These are phyloP conservation scores for Nothocercus julius DNA, from an alignment of 2,113 vertebrate species.

Conservation along the genomic window DNA sequence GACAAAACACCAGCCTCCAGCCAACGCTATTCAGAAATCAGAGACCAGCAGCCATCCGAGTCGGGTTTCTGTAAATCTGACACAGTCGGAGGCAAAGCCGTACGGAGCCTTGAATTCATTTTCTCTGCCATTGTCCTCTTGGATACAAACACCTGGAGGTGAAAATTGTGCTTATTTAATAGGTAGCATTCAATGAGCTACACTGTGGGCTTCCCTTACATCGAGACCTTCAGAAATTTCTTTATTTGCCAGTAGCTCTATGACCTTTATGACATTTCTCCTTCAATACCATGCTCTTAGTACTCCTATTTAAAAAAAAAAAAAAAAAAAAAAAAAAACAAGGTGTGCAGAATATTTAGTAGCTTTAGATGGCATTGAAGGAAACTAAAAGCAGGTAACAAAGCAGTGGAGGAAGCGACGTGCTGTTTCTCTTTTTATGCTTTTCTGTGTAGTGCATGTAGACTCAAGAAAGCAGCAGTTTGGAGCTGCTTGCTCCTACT, in stretches of 20 bases:
- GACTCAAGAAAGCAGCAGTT: background rate
- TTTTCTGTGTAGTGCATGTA: background rate
- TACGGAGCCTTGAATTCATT: conserved; percentile 45
- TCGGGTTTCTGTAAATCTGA: conserved; percentile 45
- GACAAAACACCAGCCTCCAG: conserved; percentile 61
- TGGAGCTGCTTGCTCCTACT: background rate
- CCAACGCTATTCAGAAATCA: conserved; percentile 39
- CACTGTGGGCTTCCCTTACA: no score
- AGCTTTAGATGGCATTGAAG: background rate
- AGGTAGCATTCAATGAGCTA: background rate
- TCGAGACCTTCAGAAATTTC: background rate
- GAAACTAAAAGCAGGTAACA: background rate
- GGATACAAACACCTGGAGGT: background rate
- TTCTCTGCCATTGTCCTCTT: background rate
- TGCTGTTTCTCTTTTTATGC: background rate
- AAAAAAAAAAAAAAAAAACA: background rate
- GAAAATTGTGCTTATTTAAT: background rate
- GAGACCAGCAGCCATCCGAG: background rate
- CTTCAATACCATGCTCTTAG: background rate
- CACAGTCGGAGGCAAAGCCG: conserved; percentile 1
- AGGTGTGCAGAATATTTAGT: background rate
- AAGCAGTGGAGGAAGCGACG: background rate
- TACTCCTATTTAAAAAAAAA: background rate
- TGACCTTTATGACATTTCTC: background rate
- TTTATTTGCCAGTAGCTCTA: background rate